Evolutionary conservation across 2,797 vertebrate genomes (phyloP).

Genomic region (Novumbra hubbsi): DNA sequence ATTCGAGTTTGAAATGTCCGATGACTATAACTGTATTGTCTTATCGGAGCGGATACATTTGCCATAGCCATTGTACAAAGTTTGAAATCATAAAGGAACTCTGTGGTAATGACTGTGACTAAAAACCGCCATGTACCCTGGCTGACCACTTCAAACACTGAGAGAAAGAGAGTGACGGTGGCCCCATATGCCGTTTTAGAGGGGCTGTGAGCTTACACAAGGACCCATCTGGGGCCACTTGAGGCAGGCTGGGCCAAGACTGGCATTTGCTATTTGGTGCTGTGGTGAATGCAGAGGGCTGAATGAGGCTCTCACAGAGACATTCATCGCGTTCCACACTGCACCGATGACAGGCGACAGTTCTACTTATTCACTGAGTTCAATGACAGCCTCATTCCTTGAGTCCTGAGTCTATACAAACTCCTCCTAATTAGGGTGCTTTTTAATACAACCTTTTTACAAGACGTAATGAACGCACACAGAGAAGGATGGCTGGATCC

Average conservation of each 20-base stretch:
- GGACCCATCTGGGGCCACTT: constrained; percentile 57
- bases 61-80: neutral
- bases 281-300: constrained; percentile 36
- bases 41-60: neutral
- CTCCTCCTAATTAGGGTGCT: constrained; percentile 5
- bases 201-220: constrained; percentile 15
- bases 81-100: neutral
- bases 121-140: constrained; percentile 9
- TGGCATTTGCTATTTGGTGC: constrained; percentile 20
- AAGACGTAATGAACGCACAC: no score
- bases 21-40: neutral
- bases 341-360: constrained; percentile 6
- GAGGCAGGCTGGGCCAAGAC: constrained; percentile 38
- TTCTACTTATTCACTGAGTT: constrained; percentile 17
- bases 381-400: constrained; percentile 1
- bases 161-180: neutral
- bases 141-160: neutral
- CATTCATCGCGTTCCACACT: neutral
- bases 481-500: no score
- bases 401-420: constrained; percentile 4
- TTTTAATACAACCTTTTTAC: neutral
- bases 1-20: neutral
- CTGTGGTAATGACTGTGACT: neutral
- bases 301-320: constrained; percentile 20
- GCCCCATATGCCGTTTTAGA: constrained; percentile 17